A percentile compares a stretch with the other conserved stretches of the same genome.
Evolutionary conservation across 2,888 invertebrate species (phyloP).

Genomic region (Xestoiulus laeticollis): DNA sequence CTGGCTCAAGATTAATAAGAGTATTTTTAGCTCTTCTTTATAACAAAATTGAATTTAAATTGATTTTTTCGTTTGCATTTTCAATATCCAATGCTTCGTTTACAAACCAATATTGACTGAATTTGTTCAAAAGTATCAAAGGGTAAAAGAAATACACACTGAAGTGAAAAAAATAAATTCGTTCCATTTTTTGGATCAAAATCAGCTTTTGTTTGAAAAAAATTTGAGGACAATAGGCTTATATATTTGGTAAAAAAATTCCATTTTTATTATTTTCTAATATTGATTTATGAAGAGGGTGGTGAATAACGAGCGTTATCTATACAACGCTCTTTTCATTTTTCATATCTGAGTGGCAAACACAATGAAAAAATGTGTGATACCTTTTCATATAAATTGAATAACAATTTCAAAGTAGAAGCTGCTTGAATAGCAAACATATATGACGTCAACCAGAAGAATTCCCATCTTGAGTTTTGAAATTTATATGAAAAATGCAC

Average conservation of each 20-base stretch:
- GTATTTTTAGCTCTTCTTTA: no score
- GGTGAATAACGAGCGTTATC: neutral
- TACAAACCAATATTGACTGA: neutral
- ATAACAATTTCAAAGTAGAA: neutral
- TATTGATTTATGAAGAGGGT: neutral
- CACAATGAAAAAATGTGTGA: neutral
- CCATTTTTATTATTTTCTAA: neutral
- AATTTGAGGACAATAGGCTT: neutral
- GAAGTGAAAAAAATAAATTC: neutral
- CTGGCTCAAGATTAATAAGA: no score
- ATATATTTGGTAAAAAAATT: neutral
- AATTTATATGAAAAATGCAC: neutral
- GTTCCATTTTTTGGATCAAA: neutral
- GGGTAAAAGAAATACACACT: no score
- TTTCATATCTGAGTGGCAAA: slow-evolving; percentile 34
- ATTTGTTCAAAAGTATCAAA: neutral
- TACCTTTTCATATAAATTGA: neutral
- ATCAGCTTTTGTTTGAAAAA: neutral
- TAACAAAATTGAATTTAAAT: no score
- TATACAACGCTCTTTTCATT: neutral
- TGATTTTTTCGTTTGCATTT: no score
- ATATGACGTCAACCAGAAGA: neutral
- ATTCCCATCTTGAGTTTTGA: neutral
- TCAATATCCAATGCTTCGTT: neutral
- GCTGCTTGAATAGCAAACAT: neutral